Conservation (phyloP, 2,888 invertebrate genomes). For the Blera fallax region DNA sequence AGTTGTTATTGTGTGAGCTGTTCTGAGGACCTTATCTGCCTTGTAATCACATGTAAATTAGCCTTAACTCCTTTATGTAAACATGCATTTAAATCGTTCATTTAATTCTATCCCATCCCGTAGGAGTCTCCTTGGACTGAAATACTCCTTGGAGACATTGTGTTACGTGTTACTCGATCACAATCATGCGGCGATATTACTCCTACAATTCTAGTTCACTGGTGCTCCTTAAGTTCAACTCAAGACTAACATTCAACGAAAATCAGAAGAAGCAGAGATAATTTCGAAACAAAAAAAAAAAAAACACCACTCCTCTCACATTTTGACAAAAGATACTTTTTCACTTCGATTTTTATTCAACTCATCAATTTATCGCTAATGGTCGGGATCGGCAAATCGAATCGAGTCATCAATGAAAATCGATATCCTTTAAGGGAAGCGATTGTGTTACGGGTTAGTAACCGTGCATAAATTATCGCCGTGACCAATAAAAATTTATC, state of each 20-base stretch:
- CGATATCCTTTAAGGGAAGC: conserved; percentile 39
- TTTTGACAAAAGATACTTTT: conserved; percentile 24
- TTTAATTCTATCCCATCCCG: conserved; percentile 70
- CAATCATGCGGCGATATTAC: conserved; percentile 45
- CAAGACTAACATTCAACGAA: background rate
- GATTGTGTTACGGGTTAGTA: conserved; percentile 26
- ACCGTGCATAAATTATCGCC: conserved; percentile 55
- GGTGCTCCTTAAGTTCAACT: conserved; percentile 27
- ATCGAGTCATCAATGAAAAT: conserved; percentile 54
- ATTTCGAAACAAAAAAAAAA: background rate
- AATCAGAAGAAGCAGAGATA: background rate
- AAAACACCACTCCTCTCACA: background rate
- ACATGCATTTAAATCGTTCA: conserved; percentile 74
- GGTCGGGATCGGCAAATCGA: conserved; percentile 39
- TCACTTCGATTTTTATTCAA: conserved; percentile 7
- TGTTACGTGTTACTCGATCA: too few relatives aligned
- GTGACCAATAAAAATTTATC: conserved; percentile 65
- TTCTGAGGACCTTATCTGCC: conserved; percentile 56
- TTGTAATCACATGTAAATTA: conserved; percentile 75
- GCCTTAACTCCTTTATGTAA: conserved; percentile 74
- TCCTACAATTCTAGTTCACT: background rate
- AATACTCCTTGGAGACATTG: too few relatives aligned
- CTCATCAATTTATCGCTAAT: conserved; percentile 67
- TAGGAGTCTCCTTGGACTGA: too few relatives aligned
- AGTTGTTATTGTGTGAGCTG: conserved; percentile 15